Base-by-base conservation (phyloP, 37 sponge, comb jelly and placozoan species). In the Geodia barretti region DNA sequence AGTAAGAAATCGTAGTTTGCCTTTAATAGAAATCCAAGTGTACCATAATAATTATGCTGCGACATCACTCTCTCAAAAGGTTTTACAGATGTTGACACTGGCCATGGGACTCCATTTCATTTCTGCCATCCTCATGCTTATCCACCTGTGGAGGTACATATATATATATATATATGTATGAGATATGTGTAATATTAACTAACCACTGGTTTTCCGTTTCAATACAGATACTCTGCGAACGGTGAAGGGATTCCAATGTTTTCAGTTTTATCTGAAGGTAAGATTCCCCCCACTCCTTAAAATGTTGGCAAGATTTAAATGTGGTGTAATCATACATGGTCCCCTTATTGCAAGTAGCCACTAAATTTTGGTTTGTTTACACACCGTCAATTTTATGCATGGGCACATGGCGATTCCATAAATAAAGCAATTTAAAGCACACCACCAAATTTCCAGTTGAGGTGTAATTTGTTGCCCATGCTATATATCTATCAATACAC, bases 81-180 rank as follows among this genome's bases (percentile, higher is more conserved):
- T 80, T 1, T 59, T 91, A 67, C 77, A 86, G 69, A 82, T 83
- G 83, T 60, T 91, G 38, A 86, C 91, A 20, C 79, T 83, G 81
- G 83, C 87, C 21, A 83, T 86, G 76, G 78, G 32, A 0, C 33
- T 91, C 32, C 87, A 91, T 41, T 83, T 82, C 41, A 8, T 54
- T 30, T 65, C 83, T n/a, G 74, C 83, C 1, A 3, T 91, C 21
- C 61, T 91, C 3, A 91, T 91, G 91, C 62, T 74, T 29, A 0
- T 82, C 0, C 78, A 86, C 70, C 34, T 86, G 30, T 91, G 91
- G 91, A 91, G 88, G 91, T 90, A 8, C 38, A n/a, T 4, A 11
- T 40, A 1, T 39, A 39, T 29, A 19, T 64, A n/a, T 26, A 29
- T 64, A 19, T 23, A 26, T 64, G 29, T 41, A 11, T 72, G 42